A percentile compares a stretch with the other conserved stretches of the same genome.
phyloP scores from a whole-genome alignment of 1,140 invertebrate genomes.

The Pantala flavescens region DNA sequence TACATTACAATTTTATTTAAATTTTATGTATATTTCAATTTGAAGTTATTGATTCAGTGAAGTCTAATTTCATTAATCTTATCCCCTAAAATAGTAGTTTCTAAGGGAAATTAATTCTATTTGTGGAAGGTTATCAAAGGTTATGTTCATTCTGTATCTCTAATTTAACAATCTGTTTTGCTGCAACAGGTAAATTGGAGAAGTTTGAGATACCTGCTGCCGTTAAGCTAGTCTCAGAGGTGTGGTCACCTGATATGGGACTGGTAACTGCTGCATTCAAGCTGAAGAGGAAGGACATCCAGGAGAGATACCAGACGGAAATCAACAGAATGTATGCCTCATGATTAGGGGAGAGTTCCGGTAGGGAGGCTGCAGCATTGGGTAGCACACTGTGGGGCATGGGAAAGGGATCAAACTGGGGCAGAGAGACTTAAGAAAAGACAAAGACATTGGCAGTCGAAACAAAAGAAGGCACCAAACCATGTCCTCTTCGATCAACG shows the following conservation, averaged over 20 bases:
- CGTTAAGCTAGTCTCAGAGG: slow-evolving; percentile 75
- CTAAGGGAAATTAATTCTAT: too few relatives aligned
- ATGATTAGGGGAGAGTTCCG: slow-evolving; percentile 40
- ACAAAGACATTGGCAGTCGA: background rate
- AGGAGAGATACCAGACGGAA: slow-evolving; percentile 80
- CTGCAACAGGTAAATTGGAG: slow-evolving; percentile 57
- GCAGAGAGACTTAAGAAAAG: background rate
- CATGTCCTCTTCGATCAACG: background rate
- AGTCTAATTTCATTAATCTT: too few relatives aligned
- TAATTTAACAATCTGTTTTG: too few relatives aligned
- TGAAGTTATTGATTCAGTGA: too few relatives aligned
- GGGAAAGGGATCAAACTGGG: background rate
- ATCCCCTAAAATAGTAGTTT: too few relatives aligned
- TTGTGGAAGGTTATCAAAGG: too few relatives aligned
- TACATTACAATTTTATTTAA: too few relatives aligned
- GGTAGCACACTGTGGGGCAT: background rate
- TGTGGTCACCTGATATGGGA: slow-evolving; percentile 93
- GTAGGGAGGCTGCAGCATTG: background rate
- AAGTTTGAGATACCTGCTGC: slow-evolving; percentile 89
- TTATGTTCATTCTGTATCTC: too few relatives aligned
- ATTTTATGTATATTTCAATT: too few relatives aligned
- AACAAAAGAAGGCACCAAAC: background rate
- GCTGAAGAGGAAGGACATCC: slow-evolving; percentile 89
- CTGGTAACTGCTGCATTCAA: slow-evolving; percentile 97
- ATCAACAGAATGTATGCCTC: slow-evolving; percentile 89